These are phyloP conservation scores for Typhlichthys eigenmanni DNA, from an alignment of 2,797 vertebrate species.

Conservation along the genomic window DNA sequence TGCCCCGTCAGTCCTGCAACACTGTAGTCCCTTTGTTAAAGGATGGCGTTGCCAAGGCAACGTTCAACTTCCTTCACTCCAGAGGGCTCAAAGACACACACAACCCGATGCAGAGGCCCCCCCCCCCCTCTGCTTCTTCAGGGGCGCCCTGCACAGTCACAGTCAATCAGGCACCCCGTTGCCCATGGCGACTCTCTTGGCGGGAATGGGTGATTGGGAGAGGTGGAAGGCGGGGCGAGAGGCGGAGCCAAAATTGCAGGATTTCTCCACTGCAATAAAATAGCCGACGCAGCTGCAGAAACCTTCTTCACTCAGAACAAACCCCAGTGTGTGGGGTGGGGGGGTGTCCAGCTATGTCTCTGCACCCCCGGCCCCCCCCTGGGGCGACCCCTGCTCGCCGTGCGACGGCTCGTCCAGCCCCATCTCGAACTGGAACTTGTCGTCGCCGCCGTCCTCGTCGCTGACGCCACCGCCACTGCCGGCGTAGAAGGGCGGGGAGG, in stretches of 20 bases:
- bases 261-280: conserved; percentile 75
- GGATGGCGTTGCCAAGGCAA: conserved; percentile 29
- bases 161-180: conserved; percentile 53
- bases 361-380: conserved; percentile 56
- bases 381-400: conserved; percentile 67
- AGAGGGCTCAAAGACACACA: conserved; percentile 47
- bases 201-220: conserved; percentile 56
- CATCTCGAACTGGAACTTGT: conserved; percentile 94
- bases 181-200: conserved; percentile 62
- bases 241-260: conserved; percentile 60
- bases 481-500: conserved; percentile 91
- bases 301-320: conserved; percentile 45
- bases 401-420: conserved; percentile 81
- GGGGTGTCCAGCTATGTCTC: conserved; percentile 82
- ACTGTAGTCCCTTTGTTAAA: conserved; percentile 38
- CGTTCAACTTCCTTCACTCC: conserved; percentile 42
- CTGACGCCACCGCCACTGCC: conserved; percentile 69
- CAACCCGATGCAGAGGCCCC: conserved; percentile 79
- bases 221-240: background rate
- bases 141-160: conserved; percentile 46
- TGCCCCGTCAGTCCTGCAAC: conserved; percentile 27
- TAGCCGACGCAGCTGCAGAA: conserved; percentile 27
- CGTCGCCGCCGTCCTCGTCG: conserved; percentile 77
- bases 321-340: conserved; percentile 10
- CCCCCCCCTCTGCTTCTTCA: conserved; percentile 70